Evolutionary conservation across 2,113 vertebrate genomes (phyloP), one percentile per base, ranked within the genome.

Genomic region (Mesoclemmys tuberculata): DNA sequence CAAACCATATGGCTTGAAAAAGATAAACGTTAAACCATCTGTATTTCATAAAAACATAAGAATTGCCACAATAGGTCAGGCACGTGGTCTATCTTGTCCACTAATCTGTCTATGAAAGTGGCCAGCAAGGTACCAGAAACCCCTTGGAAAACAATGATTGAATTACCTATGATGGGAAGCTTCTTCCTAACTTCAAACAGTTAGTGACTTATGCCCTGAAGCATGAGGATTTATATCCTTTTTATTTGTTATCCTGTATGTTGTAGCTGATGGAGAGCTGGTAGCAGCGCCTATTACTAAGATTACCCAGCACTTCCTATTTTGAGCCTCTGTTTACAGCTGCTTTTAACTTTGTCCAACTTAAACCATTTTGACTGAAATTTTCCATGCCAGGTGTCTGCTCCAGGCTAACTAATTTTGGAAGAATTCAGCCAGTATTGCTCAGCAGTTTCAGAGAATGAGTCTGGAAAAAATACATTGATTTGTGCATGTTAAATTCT

Each of bases 131-230:
- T 38, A 41, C n/a, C 26, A 46, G 31, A n/a, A 56, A 54, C 18
- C 78, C 41, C 41, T 38, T n/a, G 80, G 19, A 49, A 22, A 0
- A 0, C 31, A 12, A 4, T 87, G 6, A 6, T 29, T 22, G 51
- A 52, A 77, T 44, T 2, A 48, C 82, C 94, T 86, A 10, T 90
- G 9, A 80, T 38, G 8, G 89, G 85, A 52, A 88, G 24, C 82
- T 87, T 89, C 35, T 64, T 80, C 44, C 52, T 88, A 81, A 41
- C 78, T 87, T 88, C 38, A n/a, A 49, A 61, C 35, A 87, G 16
- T 90, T 78, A 80, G 64, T 74, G 49, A 80, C 74, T 71, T 71
- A 38, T 38, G n/a, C 35, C 64, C 16, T 5, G 64, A 38, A 38
- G 64, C 64, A 71, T 71, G n/a, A 71, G 18, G 64, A 9, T 38